Evolutionary conservation across 2,888 invertebrate species (phyloP).

Genomic region (Scaptomyza parva): DNA sequence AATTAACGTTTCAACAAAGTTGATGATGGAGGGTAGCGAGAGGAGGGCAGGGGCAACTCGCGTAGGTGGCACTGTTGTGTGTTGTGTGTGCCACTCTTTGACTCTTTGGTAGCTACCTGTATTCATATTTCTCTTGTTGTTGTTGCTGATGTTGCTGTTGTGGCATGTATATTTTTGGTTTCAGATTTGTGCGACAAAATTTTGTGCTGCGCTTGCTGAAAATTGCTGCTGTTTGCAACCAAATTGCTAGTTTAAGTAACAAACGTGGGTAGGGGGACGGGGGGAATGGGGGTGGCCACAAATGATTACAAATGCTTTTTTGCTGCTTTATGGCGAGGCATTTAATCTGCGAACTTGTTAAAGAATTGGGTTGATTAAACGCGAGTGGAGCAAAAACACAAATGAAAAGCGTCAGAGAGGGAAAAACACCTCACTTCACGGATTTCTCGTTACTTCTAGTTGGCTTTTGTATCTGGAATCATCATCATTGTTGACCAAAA

Average conservation of each 20-base stretch:
- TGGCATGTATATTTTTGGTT: constrained; percentile 6
- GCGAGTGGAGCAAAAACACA: not conserved
- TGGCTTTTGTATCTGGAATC: not conserved
- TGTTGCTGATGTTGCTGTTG: not conserved
- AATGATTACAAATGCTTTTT: constrained; percentile 59
- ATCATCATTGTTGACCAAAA: not conserved
- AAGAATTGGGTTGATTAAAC: constrained; percentile 27
- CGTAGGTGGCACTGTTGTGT: constrained; percentile 48
- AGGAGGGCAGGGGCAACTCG: not conserved
- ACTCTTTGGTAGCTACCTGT: constrained; percentile 66
- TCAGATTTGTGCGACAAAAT: constrained; percentile 47
- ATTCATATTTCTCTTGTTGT: too few species aligned
- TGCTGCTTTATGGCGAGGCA: constrained; percentile 27
- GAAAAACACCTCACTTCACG: not conserved
- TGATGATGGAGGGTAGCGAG: not conserved
- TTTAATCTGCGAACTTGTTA: constrained; percentile 9
- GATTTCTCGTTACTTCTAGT: not conserved
- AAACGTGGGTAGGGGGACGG: not conserved
- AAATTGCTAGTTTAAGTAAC: constrained; percentile 7
- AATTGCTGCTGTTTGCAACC: constrained; percentile 22
- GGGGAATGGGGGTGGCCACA: too few species aligned
- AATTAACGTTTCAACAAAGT: constrained; percentile 56
- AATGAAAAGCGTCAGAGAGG: not conserved
- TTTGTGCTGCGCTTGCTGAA: constrained; percentile 33
- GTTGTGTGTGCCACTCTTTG: constrained; percentile 20